Evolutionary conservation across 1,140 invertebrate species (phyloP).

Genomic region (Drosophila pseudoobscura): DNA sequence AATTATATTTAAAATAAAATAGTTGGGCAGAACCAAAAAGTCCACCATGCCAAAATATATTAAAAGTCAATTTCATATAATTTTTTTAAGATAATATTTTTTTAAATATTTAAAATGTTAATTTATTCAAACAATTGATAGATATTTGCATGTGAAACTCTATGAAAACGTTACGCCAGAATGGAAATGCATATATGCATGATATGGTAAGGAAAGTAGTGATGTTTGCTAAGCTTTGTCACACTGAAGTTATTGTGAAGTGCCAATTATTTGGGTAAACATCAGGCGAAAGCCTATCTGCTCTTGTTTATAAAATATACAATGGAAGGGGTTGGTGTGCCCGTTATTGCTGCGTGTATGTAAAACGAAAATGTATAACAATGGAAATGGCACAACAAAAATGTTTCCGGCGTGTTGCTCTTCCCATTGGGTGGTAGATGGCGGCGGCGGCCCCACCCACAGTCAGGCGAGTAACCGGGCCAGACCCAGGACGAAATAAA

Average conservation of each 20-base stretch:
- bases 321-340: slow-evolving; percentile 26
- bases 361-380: slow-evolving; percentile 62
- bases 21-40: background rate
- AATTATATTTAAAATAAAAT: background rate
- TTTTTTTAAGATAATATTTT: too few species aligned
- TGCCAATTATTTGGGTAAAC: slow-evolving; percentile 19
- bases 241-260: slow-evolving; percentile 8
- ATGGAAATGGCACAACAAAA: slow-evolving; percentile 55
- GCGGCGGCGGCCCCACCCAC: slow-evolving; percentile 17
- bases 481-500: slow-evolving; percentile 62
- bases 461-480: slow-evolving; percentile 13
- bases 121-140: too few species aligned
- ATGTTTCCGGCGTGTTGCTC: slow-evolving; percentile 61
- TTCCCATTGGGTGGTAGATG: slow-evolving; percentile 28
- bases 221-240: background rate
- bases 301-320: slow-evolving; percentile 57
- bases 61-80: too few species aligned
- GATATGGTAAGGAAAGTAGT: background rate
- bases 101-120: too few species aligned
- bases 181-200: background rate
- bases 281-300: slow-evolving; percentile 7
- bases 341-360: slow-evolving; percentile 36
- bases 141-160: too few species aligned
- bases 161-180: too few species aligned
- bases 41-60: too few species aligned